These are phyloP conservation scores for Diacarnus erythraeanus DNA, from an alignment of 37 sponge, comb jelly and placozoan species.

Conservation along the genomic window DNA sequence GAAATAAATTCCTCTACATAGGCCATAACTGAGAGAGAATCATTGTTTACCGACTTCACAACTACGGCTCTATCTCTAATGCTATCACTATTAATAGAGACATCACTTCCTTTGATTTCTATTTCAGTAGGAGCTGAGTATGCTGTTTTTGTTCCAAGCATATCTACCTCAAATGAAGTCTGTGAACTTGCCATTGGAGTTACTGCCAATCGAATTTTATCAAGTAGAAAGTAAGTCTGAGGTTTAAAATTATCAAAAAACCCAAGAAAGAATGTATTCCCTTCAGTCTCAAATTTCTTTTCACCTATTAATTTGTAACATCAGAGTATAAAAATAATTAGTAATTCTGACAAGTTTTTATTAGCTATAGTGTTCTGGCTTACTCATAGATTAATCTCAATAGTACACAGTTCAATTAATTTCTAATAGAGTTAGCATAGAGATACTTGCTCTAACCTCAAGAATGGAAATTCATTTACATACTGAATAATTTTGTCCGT, in stretches of 20 bases:
- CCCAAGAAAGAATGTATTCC: neutral
- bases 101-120: neutral
- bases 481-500: too few relatives aligned
- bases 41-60: neutral
- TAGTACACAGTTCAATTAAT: too few relatives aligned
- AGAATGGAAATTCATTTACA: too few relatives aligned
- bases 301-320: too few relatives aligned
- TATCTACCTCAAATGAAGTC: neutral
- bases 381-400: too few relatives aligned
- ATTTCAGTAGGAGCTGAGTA: constrained; percentile 10
- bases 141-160: too few relatives aligned
- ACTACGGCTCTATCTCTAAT: constrained; percentile 2
- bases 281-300: constrained; percentile 5
- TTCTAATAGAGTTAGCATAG: too few relatives aligned
- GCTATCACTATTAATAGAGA: neutral
- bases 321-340: too few relatives aligned
- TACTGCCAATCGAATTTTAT: neutral
- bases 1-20: constrained; percentile 25
- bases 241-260: neutral
- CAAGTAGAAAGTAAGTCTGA: neutral
- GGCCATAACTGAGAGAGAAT: constrained; percentile 32
- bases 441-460: too few relatives aligned
- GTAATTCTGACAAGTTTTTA: too few relatives aligned
- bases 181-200: neutral
- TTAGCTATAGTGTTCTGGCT: too few relatives aligned